Conservation (phyloP, 2,797 vertebrate species). For the Corythornis leucogaster region DNA sequence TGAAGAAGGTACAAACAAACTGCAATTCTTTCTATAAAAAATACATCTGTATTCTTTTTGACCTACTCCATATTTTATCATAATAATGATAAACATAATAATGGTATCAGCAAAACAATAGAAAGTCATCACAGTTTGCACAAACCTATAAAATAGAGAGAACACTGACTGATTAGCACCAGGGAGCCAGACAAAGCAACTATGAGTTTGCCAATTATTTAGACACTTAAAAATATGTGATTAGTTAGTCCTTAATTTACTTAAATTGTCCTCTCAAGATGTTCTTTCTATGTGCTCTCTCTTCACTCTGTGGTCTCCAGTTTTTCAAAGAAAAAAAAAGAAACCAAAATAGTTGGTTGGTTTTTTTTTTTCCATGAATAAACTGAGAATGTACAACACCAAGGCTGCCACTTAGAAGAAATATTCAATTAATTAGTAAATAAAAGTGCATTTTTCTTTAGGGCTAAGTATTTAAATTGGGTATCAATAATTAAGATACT, state of each 20-base stretch:
- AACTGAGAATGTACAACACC: not conserved
- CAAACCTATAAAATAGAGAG: not conserved
- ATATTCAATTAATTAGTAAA: conserved; percentile 4
- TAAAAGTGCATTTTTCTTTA: not conserved
- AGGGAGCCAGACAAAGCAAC: not conserved
- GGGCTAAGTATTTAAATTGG: not conserved
- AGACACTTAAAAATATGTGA: not conserved
- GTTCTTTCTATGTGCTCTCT: not conserved
- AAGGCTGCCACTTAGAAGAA: not conserved
- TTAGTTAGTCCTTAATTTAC: not conserved
- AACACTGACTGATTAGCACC: not conserved
- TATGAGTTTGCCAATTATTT: not conserved
- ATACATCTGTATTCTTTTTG: not conserved
- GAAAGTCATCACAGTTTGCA: not conserved
- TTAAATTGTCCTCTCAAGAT: not conserved
- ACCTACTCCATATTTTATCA: not conserved
- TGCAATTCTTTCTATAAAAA: not conserved
- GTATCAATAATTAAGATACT: not conserved
- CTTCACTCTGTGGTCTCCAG: not conserved
- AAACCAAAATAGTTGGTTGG: not conserved
- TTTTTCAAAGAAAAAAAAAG: not conserved
- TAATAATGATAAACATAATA: not conserved
- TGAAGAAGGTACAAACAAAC: not conserved
- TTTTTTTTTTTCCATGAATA: not conserved
- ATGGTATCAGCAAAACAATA: not conserved